Base-by-base conservation (phyloP, 1,140 invertebrate species). In the Microplitis demolitor region DNA sequence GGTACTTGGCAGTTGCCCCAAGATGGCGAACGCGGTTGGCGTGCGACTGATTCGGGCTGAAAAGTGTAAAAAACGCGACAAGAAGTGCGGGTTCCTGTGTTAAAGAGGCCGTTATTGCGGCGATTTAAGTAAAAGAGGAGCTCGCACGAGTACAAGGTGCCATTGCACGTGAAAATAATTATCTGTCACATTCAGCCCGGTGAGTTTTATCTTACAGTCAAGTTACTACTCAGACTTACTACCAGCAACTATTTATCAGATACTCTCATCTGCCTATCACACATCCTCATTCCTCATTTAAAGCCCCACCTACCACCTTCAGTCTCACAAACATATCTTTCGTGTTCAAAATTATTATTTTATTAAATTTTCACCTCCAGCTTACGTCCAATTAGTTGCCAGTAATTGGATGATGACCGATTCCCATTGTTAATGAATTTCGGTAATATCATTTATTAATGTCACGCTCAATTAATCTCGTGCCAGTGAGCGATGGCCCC, bases 1-100 rank as follows among this genome's bases (percentile, higher is more conserved):
- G 70, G 69, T 79, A 80, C 80, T 81, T 82, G 80, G 81, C 82
- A 82, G 81, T 83, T 81, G 76, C 73, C 72, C 79, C 81, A 83
- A 83, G 82, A 83, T 83, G 82, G 82, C 81, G 82, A 78, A 82
- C 78, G 75, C 77, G 81, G 72, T 78, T 80, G 75, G 77, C 77
- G 80, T 78, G 82, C 79, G 80, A 80, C 75, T 76, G 74, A 73
- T 76, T 77, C 76, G 63, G 66, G 75, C 79, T 79, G 82, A 82
- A 81, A 82, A 80, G 82, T 79, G 79, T 78, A 80, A 83, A 78
- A 81, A 74, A 76, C 79, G 78, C 73, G 79, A 82, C 6, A 45
- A 45, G 66, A 83, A 83, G 72, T 78, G 78, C 75, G 75, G 66
- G 74, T 80, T 84, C 78, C 75, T 84, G 82, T 84, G 83, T 84